These are phyloP conservation scores for Bombus confusus DNA, from an alignment of 1,140 invertebrate genomes.

Conservation along the genomic window DNA sequence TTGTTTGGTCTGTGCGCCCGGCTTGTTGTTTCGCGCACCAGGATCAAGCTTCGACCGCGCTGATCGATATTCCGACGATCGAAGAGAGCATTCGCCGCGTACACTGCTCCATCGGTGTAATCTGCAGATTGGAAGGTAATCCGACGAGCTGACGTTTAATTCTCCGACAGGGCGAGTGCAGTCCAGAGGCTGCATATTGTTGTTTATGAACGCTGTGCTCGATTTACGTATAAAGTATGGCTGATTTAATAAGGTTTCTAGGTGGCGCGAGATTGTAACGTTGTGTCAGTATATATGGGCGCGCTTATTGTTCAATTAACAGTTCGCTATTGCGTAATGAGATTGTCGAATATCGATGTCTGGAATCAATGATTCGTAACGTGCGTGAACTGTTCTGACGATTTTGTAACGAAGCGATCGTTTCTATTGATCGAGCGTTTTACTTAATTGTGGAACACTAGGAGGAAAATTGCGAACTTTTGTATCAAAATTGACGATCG, in stretches of 20 bases:
- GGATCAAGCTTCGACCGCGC: neutral
- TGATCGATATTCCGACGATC: constrained; percentile 18
- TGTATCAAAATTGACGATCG: no score
- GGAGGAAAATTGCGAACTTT: no score
- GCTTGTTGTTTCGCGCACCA: neutral
- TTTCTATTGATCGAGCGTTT: no score
- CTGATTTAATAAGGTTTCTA: neutral
- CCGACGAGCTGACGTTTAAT: neutral
- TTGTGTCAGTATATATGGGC: no score
- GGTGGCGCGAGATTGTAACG: no score
- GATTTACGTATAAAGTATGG: neutral
- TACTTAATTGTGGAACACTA: no score
- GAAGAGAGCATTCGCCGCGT: neutral
- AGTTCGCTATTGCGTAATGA: no score
- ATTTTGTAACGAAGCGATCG: no score
- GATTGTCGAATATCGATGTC: no score
- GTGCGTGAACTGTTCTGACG: no score
- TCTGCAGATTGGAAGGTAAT: constrained; percentile 29
- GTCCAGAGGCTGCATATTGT: neutral
- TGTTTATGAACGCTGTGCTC: neutral
- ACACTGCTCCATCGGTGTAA: constrained; percentile 2
- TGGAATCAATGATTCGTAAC: no score
- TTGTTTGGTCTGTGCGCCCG: neutral
- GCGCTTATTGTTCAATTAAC: no score
- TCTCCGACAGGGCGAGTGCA: neutral